Percentiles rank a stretch among this genome's conserved stretches.
Evolutionary conservation across 2,888 invertebrate genomes (phyloP).

Genomic region (Hipparchia sbordonii): DNA sequence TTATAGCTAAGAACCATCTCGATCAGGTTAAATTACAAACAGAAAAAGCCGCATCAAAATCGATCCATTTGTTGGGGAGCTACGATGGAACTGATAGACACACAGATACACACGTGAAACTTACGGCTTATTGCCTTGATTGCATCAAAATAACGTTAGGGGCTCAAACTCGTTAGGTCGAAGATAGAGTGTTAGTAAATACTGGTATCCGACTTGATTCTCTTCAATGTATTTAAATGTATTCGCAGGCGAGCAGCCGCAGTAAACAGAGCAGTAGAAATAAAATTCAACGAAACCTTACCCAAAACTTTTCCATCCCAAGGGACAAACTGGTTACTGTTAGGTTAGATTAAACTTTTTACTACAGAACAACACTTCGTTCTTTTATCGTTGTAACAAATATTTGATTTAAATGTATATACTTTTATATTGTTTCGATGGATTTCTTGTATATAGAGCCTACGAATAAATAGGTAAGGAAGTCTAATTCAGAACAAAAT

Average conservation of each 20-base stretch:
- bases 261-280: slow-evolving; percentile 55
- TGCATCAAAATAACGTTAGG: background rate
- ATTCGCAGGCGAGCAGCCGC: slow-evolving; percentile 57
- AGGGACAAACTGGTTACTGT: slow-evolving; percentile 49
- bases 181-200: slow-evolving; percentile 22
- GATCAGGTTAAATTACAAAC: no score
- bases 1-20: no score
- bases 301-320: slow-evolving; percentile 54
- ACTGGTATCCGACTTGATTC: slow-evolving; percentile 25
- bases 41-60: no score
- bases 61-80: no score
- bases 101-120: no score
- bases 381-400: slow-evolving; percentile 47
- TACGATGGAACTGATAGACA: no score
- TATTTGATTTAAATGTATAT: slow-evolving; percentile 30
- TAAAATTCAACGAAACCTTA: slow-evolving; percentile 58
- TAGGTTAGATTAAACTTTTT: slow-evolving; percentile 62
- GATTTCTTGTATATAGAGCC: background rate
- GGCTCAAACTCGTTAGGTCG: background rate
- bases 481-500: no score
- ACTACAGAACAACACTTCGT: slow-evolving; percentile 44
- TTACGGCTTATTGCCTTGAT: background rate
- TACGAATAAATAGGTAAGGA: no score
- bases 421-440: slow-evolving; percentile 1
- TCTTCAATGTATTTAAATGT: slow-evolving; percentile 59